Evolutionary conservation across 2,888 invertebrate genomes (phyloP).

Genomic region (Cephalotes varians): DNA sequence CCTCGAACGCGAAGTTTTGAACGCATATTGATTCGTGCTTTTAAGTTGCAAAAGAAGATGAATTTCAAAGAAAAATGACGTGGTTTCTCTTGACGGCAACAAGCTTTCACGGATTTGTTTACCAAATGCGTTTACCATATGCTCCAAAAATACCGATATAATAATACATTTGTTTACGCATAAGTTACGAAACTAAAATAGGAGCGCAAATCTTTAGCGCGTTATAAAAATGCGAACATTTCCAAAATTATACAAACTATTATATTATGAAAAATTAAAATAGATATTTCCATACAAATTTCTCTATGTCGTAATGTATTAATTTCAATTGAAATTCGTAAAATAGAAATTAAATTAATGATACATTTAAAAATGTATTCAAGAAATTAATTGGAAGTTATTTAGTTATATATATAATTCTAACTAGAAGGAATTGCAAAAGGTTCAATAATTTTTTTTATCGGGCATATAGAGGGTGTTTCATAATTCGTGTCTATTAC

Average conservation of each 20-base stretch:
- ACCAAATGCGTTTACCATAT: neutral
- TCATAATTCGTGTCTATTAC: neutral
- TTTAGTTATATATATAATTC: neutral
- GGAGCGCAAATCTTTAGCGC: neutral
- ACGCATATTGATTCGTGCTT: neutral
- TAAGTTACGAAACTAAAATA: neutral
- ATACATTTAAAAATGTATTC: neutral
- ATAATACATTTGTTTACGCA: slow-evolving; percentile 13
- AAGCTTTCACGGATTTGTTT: slow-evolving; percentile 20
- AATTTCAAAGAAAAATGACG: neutral
- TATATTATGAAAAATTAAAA: neutral
- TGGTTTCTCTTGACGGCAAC: neutral
- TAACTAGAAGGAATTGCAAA: neutral
- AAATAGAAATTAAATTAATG: neutral
- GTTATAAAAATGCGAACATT: neutral
- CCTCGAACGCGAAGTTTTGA: neutral
- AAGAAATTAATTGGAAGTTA: neutral
- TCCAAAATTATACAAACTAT: neutral
- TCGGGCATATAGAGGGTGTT: neutral
- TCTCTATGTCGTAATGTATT: neutral
- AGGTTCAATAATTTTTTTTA: neutral
- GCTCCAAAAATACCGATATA: neutral
- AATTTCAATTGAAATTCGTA: neutral
- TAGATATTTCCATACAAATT: neutral
- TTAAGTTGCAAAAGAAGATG: neutral